Conservation (phyloP, 2,888 invertebrate species). For the Eulithis testata region DNA sequence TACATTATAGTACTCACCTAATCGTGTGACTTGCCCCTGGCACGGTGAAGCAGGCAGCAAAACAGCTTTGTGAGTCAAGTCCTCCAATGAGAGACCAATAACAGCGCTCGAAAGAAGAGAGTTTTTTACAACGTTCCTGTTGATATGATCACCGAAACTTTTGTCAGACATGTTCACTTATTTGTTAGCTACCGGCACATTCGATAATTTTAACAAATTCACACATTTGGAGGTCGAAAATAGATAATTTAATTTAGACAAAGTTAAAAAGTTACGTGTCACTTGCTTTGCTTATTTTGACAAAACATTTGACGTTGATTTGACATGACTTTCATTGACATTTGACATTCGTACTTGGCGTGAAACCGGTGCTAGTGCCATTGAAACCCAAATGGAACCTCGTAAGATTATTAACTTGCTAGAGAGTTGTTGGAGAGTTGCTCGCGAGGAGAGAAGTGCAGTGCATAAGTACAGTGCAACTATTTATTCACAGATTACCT, state of each 20-base stretch:
- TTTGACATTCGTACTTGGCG: not conserved
- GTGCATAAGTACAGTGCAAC: too few relatives aligned
- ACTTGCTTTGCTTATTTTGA: conserved; percentile 79
- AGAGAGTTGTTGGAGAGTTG: too few relatives aligned
- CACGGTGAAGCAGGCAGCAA: conserved; percentile 86
- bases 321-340: conserved; percentile 41
- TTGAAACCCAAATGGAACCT: too few relatives aligned
- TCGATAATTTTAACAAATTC: conserved; percentile 71
- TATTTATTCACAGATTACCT: too few relatives aligned
- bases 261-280: conserved; percentile 77
- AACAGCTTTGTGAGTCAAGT: conserved; percentile 89
- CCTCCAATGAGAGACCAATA: conserved; percentile 89
- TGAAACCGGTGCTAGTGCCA: too few relatives aligned
- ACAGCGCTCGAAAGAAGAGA: conserved; percentile 90
- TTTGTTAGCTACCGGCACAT: conserved; percentile 62
- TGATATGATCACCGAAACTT: conserved; percentile 76
- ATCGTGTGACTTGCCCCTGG: conserved; percentile 68
- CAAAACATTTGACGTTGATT: conserved; percentile 50
- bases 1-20: conserved; percentile 75
- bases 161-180: conserved; percentile 72
- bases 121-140: conserved; percentile 83
- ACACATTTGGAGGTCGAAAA: conserved; percentile 82
- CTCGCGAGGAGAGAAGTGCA: too few relatives aligned
- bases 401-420: too few relatives aligned
- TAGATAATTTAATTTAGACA: conserved; percentile 73